phyloP scores from a whole-genome alignment of 1,140 invertebrate species.

The Trichonephila clavata region DNA sequence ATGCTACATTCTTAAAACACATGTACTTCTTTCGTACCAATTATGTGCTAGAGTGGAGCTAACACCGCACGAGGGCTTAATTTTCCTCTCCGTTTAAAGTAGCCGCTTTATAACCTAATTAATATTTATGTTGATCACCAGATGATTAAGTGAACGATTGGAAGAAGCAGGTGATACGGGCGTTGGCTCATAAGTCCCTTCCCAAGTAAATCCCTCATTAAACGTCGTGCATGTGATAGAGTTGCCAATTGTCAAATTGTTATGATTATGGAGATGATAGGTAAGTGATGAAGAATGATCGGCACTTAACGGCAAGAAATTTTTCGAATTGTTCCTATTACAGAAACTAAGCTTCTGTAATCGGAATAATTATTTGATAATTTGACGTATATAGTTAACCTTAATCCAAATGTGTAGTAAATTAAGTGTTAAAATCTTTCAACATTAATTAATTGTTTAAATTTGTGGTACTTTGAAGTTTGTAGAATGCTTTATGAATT shows the following conservation, averaged over 20 bases:
- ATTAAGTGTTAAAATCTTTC: no score
- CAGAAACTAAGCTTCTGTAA: not conserved
- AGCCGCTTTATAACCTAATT: slow-evolving; percentile 71
- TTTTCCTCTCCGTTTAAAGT: slow-evolving; percentile 53
- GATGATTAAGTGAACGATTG: slow-evolving; percentile 57
- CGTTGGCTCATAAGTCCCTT: slow-evolving; percentile 34
- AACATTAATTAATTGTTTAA: no score
- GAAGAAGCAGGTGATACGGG: slow-evolving; percentile 64
- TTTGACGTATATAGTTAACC: no score
- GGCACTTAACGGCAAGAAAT: not conserved
- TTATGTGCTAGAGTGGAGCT: not conserved
- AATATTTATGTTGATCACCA: slow-evolving; percentile 74
- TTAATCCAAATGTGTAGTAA: no score
- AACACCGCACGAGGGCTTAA: not conserved
- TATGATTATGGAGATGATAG: slow-evolving; percentile 59
- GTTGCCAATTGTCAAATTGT: slow-evolving; percentile 65
- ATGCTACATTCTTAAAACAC: no score
- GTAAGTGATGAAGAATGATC: slow-evolving; percentile 27
- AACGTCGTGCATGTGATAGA: slow-evolving; percentile 41
- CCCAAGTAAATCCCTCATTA: slow-evolving; percentile 51
- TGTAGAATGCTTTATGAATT: no score
- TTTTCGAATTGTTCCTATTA: not conserved
- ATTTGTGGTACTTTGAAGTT: no score
- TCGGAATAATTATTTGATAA: not conserved
- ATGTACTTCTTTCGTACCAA: not conserved